These are phyloP conservation scores for Arctia plantaginis DNA, from an alignment of 2,888 invertebrate genomes.

Conservation along the genomic window DNA sequence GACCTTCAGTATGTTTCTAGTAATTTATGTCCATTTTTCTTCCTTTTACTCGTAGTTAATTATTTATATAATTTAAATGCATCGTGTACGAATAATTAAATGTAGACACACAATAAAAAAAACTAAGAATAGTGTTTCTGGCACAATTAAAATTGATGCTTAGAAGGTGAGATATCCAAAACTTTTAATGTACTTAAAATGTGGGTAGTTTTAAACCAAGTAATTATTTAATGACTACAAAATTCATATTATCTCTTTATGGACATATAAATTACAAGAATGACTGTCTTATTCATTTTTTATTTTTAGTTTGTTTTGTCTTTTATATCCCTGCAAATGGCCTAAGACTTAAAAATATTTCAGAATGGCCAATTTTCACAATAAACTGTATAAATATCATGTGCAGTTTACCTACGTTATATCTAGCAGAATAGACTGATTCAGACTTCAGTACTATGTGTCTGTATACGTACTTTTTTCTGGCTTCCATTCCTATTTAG, in stretches of 20 bases:
- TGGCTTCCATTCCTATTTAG: conserved; percentile 94
- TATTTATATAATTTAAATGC: not conserved
- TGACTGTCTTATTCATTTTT: not conserved
- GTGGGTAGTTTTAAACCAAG: not conserved
- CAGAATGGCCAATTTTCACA: not conserved
- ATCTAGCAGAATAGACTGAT: conserved; percentile 9
- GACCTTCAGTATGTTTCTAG: not conserved
- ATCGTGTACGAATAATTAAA: not conserved
- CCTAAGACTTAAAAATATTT: not conserved
- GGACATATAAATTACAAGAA: not conserved
- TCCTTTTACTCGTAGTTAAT: not conserved
- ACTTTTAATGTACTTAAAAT: not conserved
- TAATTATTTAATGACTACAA: not conserved
- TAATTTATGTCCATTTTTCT: not conserved
- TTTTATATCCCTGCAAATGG: not conserved
- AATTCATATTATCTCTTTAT: not conserved
- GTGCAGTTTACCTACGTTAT: not conserved
- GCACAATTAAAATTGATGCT: not conserved
- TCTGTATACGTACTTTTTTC: conserved; percentile 96
- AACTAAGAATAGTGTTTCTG: not conserved
- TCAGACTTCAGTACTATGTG: conserved; percentile 95
- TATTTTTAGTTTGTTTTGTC: not conserved
- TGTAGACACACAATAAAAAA: not conserved
- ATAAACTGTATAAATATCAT: not conserved
- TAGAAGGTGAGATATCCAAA: not conserved